phyloP scores from a whole-genome alignment of 2,888 invertebrate species.

The Acrobasis consociella region DNA sequence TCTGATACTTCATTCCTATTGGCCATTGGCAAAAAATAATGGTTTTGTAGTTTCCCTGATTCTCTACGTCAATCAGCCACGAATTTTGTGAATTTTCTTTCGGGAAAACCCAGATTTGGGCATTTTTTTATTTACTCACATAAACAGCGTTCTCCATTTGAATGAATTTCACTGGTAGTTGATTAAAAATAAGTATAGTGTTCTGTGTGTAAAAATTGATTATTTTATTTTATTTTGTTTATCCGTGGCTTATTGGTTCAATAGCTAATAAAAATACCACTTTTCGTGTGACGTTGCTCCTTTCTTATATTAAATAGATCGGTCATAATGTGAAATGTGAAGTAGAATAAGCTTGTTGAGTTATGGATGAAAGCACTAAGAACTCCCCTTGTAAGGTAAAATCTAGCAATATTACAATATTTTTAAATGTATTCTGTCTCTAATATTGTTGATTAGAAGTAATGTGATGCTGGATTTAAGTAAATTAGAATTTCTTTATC shows the following conservation, averaged over 20 bases:
- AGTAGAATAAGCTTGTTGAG: slow-evolving; percentile 66
- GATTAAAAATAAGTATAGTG: slow-evolving; percentile 65
- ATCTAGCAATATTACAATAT: slow-evolving; percentile 56
- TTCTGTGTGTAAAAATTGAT: slow-evolving; percentile 73
- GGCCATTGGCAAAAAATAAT: slow-evolving; percentile 4
- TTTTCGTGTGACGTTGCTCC: slow-evolving; percentile 66
- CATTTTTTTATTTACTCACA: not conserved
- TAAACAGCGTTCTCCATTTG: slow-evolving; percentile 30
- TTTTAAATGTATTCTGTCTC: slow-evolving; percentile 33
- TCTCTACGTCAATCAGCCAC: slow-evolving; percentile 27
- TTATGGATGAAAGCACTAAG: slow-evolving; percentile 76
- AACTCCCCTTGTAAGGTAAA: slow-evolving; percentile 81
- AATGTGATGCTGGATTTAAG: slow-evolving; percentile 23
- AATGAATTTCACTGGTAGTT: slow-evolving; percentile 46
- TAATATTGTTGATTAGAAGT: slow-evolving; percentile 3
- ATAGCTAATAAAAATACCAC: slow-evolving; percentile 69
- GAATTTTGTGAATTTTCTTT: slow-evolving; percentile 29
- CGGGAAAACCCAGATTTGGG: slow-evolving; percentile 44
- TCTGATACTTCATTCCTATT: not conserved
- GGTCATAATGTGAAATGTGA: slow-evolving; percentile 71
- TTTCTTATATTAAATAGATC: slow-evolving; percentile 55
- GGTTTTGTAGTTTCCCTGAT: not conserved
- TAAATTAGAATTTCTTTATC: slow-evolving; percentile 1
- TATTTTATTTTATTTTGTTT: slow-evolving; percentile 74
- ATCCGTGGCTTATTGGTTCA: slow-evolving; percentile 78